Conservation (phyloP, 2,888 invertebrate species). For the Phoenoteleia sp. region DNA sequence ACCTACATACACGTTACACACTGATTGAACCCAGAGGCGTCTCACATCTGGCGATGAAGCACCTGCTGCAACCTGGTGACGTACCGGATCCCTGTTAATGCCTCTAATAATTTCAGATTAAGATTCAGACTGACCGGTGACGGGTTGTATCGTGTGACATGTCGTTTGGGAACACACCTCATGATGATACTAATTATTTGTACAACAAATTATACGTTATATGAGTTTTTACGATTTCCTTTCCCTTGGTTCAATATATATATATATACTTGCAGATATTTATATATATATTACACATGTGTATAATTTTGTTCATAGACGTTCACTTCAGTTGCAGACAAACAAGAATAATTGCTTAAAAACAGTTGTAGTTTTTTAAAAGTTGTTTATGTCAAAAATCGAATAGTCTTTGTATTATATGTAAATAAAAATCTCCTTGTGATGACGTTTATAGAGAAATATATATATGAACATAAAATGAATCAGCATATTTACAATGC, state of each 20-base stretch:
- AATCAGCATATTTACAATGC: too few species aligned
- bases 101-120: constrained; percentile 53
- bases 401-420: too few species aligned
- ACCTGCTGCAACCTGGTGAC: constrained; percentile 54
- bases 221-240: constrained; percentile 75
- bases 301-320: constrained; percentile 70
- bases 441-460: too few species aligned
- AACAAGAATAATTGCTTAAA: not conserved
- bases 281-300: constrained; percentile 39
- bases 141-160: constrained; percentile 40
- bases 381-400: too few species aligned
- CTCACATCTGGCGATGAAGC: constrained; percentile 34
- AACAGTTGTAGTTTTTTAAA: too few species aligned
- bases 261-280: constrained; percentile 18
- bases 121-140: constrained; percentile 55
- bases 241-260: constrained; percentile 56
- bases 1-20: constrained; percentile 42
- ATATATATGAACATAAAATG: too few species aligned
- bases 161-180: constrained; percentile 78
- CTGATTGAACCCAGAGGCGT: constrained; percentile 37
- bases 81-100: constrained; percentile 35
- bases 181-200: constrained; percentile 69
- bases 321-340: constrained; percentile 68
- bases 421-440: too few species aligned
- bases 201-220: constrained; percentile 73